Evolutionary conservation across 2,113 vertebrate species (phyloP), one percentile per base, ranked within the genome.

Genomic region (Mastomys coucha): DNA sequence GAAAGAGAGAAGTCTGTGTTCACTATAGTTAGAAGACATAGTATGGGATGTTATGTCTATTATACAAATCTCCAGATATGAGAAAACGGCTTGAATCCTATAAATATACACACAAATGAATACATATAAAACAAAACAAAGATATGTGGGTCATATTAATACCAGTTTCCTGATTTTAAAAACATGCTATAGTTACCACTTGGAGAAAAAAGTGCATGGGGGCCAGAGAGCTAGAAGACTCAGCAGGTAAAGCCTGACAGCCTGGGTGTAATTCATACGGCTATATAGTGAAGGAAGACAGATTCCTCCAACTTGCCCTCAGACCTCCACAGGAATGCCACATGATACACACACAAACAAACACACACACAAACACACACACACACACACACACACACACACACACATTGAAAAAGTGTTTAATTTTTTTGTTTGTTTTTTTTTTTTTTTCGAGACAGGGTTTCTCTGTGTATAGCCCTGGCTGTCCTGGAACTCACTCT

Each of bases 71-170:
- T 31, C n/a, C 20, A 96, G 0, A 7, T 16, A 5, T 45, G 16
- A 92, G 36, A 94, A 85, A 90, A 94, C 4, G 14, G 31, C 45
- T 84, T 0, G 8, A 53, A 87, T 85, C 36, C 33, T 3, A 56
- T 0, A 87, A 20, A 87, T 11, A 82, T 3, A 53, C 12, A 65
- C 39, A 80, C 11, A 82, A 58, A n/a, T 13, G 4, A 76, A 28
- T 53, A 87, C n/a, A 67, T 7, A 1, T 78, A 91, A 93, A 95
- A 94, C 13, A 88, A 93, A 93, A 76, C 70, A 73, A 81, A 80
- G 60, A 24, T 49, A 10, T 60, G 2, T n/a, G 26, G 19, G 45
- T 24, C 31, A 13, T 22, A 87, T 10, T 70, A 16, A 73, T 24
- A 67, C 53, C 81, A 53, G n/a, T 42, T 58, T 91, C n/a, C 56